These are phyloP conservation scores for Sebastes vulpes DNA, from an alignment of 2,797 vertebrate genomes.

Conservation along the genomic window DNA sequence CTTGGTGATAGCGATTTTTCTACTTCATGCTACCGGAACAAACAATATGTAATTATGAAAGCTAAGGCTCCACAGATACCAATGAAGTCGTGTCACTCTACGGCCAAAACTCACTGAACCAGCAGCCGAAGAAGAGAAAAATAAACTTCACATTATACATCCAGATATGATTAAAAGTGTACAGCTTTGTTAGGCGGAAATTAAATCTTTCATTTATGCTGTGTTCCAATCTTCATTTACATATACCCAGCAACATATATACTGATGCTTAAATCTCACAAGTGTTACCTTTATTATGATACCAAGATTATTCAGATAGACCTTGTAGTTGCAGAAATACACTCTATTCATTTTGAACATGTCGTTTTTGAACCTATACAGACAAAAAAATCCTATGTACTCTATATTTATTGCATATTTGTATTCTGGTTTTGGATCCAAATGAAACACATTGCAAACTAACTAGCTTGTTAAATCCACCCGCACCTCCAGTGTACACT, in stretches of 20 bases:
- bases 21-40: neutral
- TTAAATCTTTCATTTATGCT: too few species aligned
- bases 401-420: neutral
- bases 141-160: neutral
- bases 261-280: too few species aligned
- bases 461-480: constrained; percentile 1
- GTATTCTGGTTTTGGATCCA: neutral
- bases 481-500: neutral
- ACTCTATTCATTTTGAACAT: too few species aligned
- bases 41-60: neutral
- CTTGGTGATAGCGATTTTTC: rapidly evolving
- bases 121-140: neutral
- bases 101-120: neutral
- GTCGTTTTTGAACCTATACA: too few species aligned
- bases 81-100: neutral
- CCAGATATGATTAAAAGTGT: rapidly evolving
- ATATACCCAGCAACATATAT: too few species aligned
- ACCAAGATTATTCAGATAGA: too few species aligned
- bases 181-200: too few species aligned
- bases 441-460: neutral
- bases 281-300: too few species aligned
- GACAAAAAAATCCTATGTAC: neutral
- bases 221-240: too few species aligned
- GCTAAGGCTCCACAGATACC: neutral
- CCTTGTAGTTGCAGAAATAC: too few species aligned